Conservation (phyloP, 2,888 invertebrate genomes). For the Sminthurinus aureus region DNA sequence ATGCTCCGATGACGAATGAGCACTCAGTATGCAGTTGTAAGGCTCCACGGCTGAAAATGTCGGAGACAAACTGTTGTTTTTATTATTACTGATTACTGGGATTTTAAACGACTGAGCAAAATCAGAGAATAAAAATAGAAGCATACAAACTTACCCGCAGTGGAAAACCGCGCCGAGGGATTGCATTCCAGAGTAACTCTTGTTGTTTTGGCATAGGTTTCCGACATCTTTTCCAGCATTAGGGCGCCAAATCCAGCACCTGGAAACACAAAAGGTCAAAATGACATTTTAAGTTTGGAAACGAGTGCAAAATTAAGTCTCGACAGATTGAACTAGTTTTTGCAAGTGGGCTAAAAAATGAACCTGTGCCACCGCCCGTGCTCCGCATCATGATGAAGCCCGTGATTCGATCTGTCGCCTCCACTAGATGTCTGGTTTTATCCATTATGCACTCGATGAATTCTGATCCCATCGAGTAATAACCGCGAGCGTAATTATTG, state of each 20-base stretch:
- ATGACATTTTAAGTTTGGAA: too few relatives aligned
- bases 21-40: constrained; percentile 9
- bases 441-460: constrained; percentile 64
- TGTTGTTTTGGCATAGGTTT: constrained; percentile 68
- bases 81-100: too few relatives aligned
- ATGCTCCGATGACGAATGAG: neutral
- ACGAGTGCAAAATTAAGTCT: too few relatives aligned
- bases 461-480: constrained; percentile 60
- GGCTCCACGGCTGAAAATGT: constrained; percentile 23
- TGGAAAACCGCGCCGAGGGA: constrained; percentile 46
- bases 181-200: constrained; percentile 62
- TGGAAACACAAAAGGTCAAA: too few relatives aligned
- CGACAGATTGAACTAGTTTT: too few relatives aligned
- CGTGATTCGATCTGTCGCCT: constrained; percentile 65
- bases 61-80: too few relatives aligned
- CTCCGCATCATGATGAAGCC: constrained; percentile 68
- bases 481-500: constrained; percentile 67
- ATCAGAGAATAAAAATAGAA: too few relatives aligned
- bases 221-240: constrained; percentile 66
- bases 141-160: too few relatives aligned
- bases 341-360: too few relatives aligned
- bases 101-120: too few relatives aligned
- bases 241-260: constrained; percentile 64
- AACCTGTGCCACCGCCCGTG: constrained; percentile 67
- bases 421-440: constrained; percentile 63